A percentile compares a stretch with the other conserved stretches of the same genome.
Evolutionary conservation across 2,888 invertebrate genomes (phyloP).

Genomic region (Polia nebulosa): DNA sequence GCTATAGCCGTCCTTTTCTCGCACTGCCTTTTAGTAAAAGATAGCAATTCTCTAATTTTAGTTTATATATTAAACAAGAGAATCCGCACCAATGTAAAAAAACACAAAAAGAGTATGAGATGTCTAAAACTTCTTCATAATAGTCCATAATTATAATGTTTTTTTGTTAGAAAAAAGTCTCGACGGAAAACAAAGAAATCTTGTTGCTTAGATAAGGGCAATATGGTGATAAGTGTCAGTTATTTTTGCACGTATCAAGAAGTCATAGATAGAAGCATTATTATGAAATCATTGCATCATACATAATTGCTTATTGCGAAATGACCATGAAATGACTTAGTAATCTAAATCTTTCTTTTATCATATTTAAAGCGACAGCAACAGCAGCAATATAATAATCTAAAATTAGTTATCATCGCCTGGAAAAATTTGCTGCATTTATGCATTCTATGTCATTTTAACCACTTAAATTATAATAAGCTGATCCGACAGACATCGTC

Average conservation of each 20-base stretch:
- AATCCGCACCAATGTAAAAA: no score
- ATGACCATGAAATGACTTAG: neutral
- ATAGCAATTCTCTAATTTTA: no score
- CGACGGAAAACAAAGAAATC: neutral
- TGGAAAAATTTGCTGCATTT: neutral
- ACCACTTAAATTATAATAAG: neutral
- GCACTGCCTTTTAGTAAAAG: no score
- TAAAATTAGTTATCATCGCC: neutral
- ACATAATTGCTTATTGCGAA: neutral
- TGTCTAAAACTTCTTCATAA: no score
- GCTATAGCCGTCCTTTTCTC: no score
- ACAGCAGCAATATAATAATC: neutral
- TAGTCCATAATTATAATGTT: no score
- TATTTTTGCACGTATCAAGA: neutral
- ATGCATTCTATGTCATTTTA: neutral
- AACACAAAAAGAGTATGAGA: no score
- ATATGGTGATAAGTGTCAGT: neutral
- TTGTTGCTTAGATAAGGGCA: neutral
- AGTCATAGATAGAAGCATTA: neutral
- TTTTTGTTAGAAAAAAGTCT: neutral
- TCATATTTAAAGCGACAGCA: neutral
- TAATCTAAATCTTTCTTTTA: constrained; percentile 17
- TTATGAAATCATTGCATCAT: constrained; percentile 2
- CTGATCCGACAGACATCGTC: no score
- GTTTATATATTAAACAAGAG: no score